phyloP scores from a whole-genome alignment of 2,113 vertebrate species.

The Cryptotis parvus region DNA sequence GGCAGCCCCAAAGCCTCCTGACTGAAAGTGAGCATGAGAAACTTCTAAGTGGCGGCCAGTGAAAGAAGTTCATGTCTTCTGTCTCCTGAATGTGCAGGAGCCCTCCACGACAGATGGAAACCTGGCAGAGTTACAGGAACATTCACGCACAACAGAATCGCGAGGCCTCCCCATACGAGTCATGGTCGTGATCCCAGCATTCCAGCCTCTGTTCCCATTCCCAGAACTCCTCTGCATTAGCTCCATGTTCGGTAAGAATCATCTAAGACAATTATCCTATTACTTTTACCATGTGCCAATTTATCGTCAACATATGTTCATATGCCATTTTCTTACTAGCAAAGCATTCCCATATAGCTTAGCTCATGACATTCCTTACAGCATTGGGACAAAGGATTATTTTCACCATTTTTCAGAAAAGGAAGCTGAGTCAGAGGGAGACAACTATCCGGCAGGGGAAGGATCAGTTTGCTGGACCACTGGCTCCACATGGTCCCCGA shows the following conservation, averaged over 20 bases:
- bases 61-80: background rate
- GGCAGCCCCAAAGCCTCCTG: background rate
- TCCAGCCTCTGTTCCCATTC: background rate
- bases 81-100: background rate
- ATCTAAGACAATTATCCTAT: background rate
- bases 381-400: background rate
- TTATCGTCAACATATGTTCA: background rate
- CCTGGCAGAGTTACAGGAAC: background rate
- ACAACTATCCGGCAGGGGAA: no score
- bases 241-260: background rate
- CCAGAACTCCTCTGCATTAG: background rate
- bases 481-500: no score
- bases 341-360: conserved; percentile 6
- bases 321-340: background rate
- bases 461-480: no score
- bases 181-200: background rate
- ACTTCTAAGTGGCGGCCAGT: background rate
- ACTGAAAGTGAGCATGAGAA: background rate
- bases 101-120: background rate
- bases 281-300: background rate
- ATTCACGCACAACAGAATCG: background rate
- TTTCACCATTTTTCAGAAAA: conserved; percentile 27
- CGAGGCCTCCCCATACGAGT: background rate
- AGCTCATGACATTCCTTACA: background rate
- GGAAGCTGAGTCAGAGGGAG: background rate